A percentile compares a stretch with the other conserved stretches of the same genome.
phyloP scores from a whole-genome alignment of 2,797 vertebrate genomes.

The Podarcis lilfordi region DNA sequence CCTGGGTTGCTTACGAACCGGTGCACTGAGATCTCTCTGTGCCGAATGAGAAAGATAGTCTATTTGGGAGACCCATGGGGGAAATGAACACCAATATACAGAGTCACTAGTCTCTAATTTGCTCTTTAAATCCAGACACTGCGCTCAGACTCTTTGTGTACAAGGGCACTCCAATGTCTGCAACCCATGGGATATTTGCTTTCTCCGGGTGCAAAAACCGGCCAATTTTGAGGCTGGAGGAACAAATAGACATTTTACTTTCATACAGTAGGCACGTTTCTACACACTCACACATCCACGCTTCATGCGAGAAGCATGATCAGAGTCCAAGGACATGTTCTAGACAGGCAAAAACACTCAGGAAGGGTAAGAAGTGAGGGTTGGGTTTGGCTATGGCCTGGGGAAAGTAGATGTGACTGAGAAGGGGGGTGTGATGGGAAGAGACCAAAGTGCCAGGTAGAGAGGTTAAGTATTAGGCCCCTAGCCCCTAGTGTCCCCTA shows the following conservation, averaged over 20 bases:
- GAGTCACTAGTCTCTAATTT: slow-evolving; percentile 54
- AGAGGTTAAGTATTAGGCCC: no score
- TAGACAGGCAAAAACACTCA: no score
- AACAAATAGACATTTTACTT: neutral
- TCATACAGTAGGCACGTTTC: no score
- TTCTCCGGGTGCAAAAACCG: neutral
- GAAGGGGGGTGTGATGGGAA: no score
- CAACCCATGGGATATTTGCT: slow-evolving; percentile 17
- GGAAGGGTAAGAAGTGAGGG: no score
- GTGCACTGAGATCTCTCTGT: slow-evolving; percentile 44
- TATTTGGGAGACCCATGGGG: slow-evolving; percentile 49
- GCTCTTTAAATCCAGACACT: slow-evolving; percentile 37
- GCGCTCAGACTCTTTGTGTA: slow-evolving; percentile 43
- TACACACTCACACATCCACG: no score
- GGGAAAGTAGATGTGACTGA: no score
- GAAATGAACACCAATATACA: slow-evolving; percentile 22
- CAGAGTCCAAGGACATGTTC: no score
- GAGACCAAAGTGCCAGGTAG: no score
- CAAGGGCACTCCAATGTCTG: slow-evolving; percentile 15
- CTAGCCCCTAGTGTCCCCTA: no score
- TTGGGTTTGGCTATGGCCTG: no score
- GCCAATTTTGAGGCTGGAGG: neutral
- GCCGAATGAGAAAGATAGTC: slow-evolving; percentile 55
- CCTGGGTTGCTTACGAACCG: slow-evolving; percentile 61
- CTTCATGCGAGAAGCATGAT: no score